A percentile compares a stretch with the other conserved stretches of the same genome.
These are phyloP conservation scores for Rafetus swinhoei DNA, from an alignment of 2,113 vertebrate genomes.

Conservation along the genomic window DNA sequence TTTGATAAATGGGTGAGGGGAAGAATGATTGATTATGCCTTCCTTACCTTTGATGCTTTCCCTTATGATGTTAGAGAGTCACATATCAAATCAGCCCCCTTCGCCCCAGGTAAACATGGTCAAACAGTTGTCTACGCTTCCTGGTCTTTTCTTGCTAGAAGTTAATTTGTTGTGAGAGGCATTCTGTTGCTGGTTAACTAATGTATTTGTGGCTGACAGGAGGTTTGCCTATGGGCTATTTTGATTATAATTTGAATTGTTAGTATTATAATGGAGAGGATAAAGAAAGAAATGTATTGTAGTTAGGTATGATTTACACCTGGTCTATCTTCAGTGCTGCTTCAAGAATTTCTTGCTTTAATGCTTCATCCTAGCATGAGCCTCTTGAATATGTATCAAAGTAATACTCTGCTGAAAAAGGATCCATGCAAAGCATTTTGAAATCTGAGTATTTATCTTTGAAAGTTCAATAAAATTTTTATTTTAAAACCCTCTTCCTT, in stretches of 20 bases:
- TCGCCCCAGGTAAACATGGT: neutral
- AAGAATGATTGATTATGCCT: neutral
- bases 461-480: neutral
- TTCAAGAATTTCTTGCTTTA: neutral
- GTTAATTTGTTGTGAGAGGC: neutral
- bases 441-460: neutral
- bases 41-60: neutral
- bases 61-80: neutral
- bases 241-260: neutral
- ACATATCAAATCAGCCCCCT: fast-evolving
- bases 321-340: neutral
- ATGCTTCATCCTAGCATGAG: neutral
- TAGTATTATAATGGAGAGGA: conserved; percentile 1
- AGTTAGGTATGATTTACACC: neutral
- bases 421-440: neutral
- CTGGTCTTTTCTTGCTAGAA: neutral
- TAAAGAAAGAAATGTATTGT: neutral
- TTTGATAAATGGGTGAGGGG: neutral
- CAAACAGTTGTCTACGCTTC: neutral
- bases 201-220: neutral
- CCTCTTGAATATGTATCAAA: neutral
- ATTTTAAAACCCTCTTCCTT: neutral
- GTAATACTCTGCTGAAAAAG: neutral
- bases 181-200: neutral
- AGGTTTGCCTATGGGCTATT: neutral